Base-by-base conservation (phyloP, 2,797 vertebrate species). In the Neoniphon sammara region DNA sequence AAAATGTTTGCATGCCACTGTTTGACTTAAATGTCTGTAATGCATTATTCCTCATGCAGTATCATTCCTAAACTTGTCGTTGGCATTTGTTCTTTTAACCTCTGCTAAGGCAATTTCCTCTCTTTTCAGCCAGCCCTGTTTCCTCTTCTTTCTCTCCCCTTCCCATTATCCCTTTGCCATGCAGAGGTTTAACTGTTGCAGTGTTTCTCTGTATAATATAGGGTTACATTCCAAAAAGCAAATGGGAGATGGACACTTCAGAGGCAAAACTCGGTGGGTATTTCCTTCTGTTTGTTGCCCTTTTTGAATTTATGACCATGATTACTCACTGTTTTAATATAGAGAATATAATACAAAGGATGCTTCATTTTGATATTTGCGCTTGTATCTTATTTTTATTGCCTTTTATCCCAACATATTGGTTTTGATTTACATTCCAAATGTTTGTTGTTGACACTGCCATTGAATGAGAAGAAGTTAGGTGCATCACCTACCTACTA, bases 191-290 rank as follows among this genome's bases (percentile, higher is more conserved):
- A 99, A 99, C 96, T 91, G 93, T 94, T 95, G 92, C 90, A 98
- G 97, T 97, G 95, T 99, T 95, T 98, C 89, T 98, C 96, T 97
- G 95, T 96, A 94, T 94, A 92, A 98, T 96, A 88, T 95, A 99
- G 98, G 98, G 96, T 92, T 98, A 99, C 96, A 96, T 99, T 97
- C 97, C 98, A 93, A 99, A 99, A 98, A 99, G 98, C 97, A 99
- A 99, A 97, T 99, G 98, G 98, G 98, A 99, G 96, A 99, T 99
- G 97, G 98, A 99, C 94, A 99, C 98, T 61, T 99, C 98, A 89
- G 98, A 99, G 93, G 98, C 97, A 82, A 99, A 98, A 92, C 96
- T 99, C 73, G 98, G 98, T 99, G 95, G 93, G 98, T 97, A 88
- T 93, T 77, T 30, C 2, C n/a, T 68, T 64, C 70, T 49, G 57